phyloP scores from a whole-genome alignment of 2,888 invertebrate species.

The Galerucella calmariensis region DNA sequence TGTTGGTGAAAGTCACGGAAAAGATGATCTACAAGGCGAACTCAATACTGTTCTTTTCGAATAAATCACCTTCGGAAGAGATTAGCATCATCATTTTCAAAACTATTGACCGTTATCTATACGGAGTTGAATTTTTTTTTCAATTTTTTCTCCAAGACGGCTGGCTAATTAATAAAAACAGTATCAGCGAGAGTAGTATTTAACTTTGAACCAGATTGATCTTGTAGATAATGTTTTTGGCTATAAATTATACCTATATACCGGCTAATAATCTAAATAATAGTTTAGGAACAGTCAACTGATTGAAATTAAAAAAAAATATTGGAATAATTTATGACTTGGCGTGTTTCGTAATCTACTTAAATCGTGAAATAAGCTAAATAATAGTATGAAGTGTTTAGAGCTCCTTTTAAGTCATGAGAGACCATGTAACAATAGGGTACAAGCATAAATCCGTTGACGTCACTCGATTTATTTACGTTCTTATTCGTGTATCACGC shows the following conservation, averaged over 20 bases:
- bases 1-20: conserved; percentile 21
- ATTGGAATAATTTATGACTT: not conserved
- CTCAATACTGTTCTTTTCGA: conserved; percentile 15
- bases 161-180: conserved; percentile 17
- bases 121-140: conserved; percentile 7
- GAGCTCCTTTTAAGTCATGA: no score
- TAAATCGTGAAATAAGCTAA: no score
- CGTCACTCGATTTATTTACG: no score
- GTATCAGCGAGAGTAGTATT: conserved; percentile 8
- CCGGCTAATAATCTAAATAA: not conserved
- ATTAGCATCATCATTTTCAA: conserved; percentile 21
- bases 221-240: not conserved
- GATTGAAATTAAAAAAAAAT: not conserved
- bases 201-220: conserved; percentile 9
- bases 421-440: no score
- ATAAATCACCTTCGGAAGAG: conserved; percentile 13
- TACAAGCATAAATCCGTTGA: no score
- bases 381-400: no score
- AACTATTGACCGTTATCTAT: conserved; percentile 15
- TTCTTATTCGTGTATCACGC: no score
- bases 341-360: not conserved
- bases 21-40: conserved; percentile 21
- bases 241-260: not conserved
- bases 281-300: not conserved
- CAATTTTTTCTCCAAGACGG: not conserved